Evolutionary conservation across 2,113 vertebrate species (phyloP).

Genomic region (Brachypteracias leptosomus): DNA sequence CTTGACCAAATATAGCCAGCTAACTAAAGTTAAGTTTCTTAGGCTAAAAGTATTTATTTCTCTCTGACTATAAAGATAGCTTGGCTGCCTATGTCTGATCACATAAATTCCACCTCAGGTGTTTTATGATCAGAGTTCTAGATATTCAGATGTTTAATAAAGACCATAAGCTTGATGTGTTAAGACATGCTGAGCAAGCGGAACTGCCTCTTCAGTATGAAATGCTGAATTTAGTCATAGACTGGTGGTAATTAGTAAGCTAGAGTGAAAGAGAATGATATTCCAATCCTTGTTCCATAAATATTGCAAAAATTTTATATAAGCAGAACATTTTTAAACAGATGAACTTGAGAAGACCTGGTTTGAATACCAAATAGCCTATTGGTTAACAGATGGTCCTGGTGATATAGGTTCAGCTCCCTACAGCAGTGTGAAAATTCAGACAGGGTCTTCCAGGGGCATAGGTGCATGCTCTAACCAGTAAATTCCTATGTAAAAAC

Average conservation of each 20-base stretch:
- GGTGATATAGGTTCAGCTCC: neutral
- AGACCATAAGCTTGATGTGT: neutral
- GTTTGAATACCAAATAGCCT: neutral
- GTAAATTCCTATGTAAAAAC: neutral
- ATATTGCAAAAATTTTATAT: constrained; percentile 12
- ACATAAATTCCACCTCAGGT: neutral
- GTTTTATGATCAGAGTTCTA: neutral
- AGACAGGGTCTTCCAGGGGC: neutral
- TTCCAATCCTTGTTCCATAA: neutral
- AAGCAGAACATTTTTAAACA: constrained; percentile 8
- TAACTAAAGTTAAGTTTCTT: neutral
- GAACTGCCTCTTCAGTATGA: neutral
- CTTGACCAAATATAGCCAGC: neutral
- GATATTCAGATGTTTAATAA: neutral
- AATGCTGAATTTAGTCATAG: constrained; percentile 3
- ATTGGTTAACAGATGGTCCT: neutral
- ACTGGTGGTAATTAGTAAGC: neutral
- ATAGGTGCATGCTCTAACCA: neutral
- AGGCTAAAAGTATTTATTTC: neutral
- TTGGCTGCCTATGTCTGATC: neutral
- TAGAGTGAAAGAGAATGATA: neutral
- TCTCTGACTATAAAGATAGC: neutral
- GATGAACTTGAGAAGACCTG: neutral
- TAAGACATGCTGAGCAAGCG: neutral
- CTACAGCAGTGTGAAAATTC: neutral